phyloP scores from a whole-genome alignment of 2,113 vertebrate species.

The Monopterus albus region DNA sequence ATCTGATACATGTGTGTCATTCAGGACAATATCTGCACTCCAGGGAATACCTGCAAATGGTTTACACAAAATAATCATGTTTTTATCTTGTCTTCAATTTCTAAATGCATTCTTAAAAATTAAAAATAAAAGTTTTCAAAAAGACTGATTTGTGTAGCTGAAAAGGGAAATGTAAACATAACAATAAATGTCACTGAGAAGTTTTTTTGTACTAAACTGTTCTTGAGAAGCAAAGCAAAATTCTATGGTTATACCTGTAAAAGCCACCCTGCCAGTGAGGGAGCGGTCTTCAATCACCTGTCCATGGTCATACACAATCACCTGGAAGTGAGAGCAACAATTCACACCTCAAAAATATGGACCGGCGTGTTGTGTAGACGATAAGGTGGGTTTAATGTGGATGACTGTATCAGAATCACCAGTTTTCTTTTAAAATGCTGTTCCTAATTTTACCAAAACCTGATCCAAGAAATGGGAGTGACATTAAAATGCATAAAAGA shows the following conservation, averaged over 20 bases:
- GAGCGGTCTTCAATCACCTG: constrained; percentile 84
- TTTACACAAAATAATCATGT: background rate
- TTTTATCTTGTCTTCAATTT: background rate
- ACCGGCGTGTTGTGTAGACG: background rate
- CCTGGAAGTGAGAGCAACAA: constrained; percentile 61
- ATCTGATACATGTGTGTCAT: constrained; percentile 80
- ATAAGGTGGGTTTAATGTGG: background rate
- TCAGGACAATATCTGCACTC: constrained; percentile 84
- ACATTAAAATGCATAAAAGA: background rate
- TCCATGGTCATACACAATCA: constrained; percentile 84
- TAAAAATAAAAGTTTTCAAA: too few species aligned
- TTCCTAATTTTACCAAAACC: too few species aligned
- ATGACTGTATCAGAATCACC: background rate
- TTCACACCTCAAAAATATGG: background rate
- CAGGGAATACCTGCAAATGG: constrained; percentile 66
- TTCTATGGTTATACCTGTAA: constrained; percentile 65
- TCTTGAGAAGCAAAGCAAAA: too few species aligned
- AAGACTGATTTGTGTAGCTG: background rate
- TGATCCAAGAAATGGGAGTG: too few species aligned
- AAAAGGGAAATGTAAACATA: background rate
- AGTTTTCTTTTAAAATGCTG: background rate
- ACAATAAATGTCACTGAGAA: too few species aligned
- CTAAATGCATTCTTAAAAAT: background rate
- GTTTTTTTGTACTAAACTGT: too few species aligned
- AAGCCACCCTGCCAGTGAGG: constrained; percentile 80